Evolutionary conservation across 2,888 invertebrate species (phyloP).

Genomic region (Rhorus exstirpatorius): DNA sequence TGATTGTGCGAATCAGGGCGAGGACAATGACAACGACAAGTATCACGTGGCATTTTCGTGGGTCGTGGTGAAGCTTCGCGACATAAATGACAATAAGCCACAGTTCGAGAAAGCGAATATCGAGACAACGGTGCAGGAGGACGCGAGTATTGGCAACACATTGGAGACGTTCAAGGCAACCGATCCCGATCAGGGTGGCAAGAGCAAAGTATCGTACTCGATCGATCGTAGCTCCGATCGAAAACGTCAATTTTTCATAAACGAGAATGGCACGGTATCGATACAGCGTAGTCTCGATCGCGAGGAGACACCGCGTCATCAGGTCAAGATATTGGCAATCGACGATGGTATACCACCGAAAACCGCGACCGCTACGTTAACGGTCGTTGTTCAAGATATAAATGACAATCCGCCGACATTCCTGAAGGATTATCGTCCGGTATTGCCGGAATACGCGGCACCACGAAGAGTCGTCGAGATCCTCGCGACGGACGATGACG

Average conservation of each 20-base stretch:
- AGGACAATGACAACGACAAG: conserved; percentile 98
- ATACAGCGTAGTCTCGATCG: conserved; percentile 97
- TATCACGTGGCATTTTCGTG: conserved; percentile 98
- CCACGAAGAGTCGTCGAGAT: conserved; percentile 97
- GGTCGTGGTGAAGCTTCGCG: conserved; percentile 96
- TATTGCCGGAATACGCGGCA: conserved; percentile 96
- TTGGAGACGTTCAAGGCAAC: conserved; percentile 97
- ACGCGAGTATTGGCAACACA: conserved; percentile 95
- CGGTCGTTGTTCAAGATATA: conserved; percentile 97
- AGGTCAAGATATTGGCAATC: conserved; percentile 97
- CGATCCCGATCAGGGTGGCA: conserved; percentile 98
- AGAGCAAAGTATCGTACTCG: conserved; percentile 96
- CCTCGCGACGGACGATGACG: conserved; percentile 97
- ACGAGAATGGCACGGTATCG: conserved; percentile 97
- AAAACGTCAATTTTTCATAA: conserved; percentile 97
- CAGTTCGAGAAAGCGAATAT: conserved; percentile 97
- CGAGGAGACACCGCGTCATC: conserved; percentile 97
- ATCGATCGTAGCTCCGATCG: conserved; percentile 97
- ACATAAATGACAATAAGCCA: conserved; percentile 99
- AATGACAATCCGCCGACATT: conserved; percentile 98
- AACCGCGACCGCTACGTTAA: conserved; percentile 97
- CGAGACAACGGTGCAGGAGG: conserved; percentile 96
- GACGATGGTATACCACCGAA: conserved; percentile 97
- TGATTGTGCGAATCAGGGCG: conserved; percentile 91
- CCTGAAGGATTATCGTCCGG: conserved; percentile 96